These are phyloP conservation scores for Drosophila willistoni DNA, from an alignment of 1,140 invertebrate genomes.

Conservation along the genomic window DNA sequence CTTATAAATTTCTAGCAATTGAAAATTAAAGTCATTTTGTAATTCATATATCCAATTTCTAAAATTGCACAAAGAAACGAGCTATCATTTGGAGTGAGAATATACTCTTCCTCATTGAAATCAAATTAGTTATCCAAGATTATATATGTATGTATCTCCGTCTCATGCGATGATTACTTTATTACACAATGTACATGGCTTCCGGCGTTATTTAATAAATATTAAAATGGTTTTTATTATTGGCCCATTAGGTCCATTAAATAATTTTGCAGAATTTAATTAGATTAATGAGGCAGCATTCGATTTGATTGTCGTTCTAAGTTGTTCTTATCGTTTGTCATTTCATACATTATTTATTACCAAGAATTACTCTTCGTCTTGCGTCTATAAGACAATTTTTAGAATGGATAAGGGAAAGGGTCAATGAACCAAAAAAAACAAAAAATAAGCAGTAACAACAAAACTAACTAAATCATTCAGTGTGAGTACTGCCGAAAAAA, in stretches of 20 bases:
- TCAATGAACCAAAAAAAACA: constrained; percentile 59
- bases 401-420: constrained; percentile 32
- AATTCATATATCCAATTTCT: no score
- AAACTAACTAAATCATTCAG: constrained; percentile 68
- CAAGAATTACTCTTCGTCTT: constrained; percentile 62
- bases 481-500: constrained; percentile 59
- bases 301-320: constrained; percentile 35
- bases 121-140: no score
- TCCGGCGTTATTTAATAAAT: neutral
- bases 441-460: constrained; percentile 19
- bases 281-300: constrained; percentile 38
- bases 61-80: no score
- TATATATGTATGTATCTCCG: no score
- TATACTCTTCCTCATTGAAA: no score
- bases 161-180: no score
- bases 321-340: constrained; percentile 30
- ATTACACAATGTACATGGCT: neutral
- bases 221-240: neutral
- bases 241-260: constrained; percentile 4
- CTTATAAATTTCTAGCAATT: no score
- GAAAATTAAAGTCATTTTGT: no score
- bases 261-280: constrained; percentile 23
- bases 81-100: no score
- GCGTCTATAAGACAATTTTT: constrained; percentile 55
- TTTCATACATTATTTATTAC: constrained; percentile 53